Evolutionary conservation across 2,888 invertebrate species (phyloP).

Genomic region (Ichneumon xanthorius): DNA sequence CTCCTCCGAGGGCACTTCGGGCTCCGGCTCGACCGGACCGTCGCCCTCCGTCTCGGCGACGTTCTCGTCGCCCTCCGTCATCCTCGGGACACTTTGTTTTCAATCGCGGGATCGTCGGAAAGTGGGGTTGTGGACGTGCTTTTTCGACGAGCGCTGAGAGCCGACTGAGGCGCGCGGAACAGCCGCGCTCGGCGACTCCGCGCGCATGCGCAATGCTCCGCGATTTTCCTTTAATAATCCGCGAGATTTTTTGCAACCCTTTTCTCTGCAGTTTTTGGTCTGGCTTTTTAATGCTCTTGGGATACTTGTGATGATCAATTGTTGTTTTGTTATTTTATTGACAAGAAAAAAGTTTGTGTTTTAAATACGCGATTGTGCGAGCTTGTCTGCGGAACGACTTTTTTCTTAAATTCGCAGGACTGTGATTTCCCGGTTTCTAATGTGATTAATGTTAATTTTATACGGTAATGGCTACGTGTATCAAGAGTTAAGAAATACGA

Average conservation of each 20-base stretch:
- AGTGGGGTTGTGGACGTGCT: neutral
- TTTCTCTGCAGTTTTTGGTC: too few relatives aligned
- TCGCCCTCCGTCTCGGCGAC: slow-evolving; percentile 44
- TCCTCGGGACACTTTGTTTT: neutral
- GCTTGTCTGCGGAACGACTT: too few relatives aligned
- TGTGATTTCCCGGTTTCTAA: too few relatives aligned
- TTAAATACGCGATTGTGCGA: too few relatives aligned
- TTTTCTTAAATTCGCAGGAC: too few relatives aligned
- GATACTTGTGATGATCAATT: too few relatives aligned
- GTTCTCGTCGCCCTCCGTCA: neutral
- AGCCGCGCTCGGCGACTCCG: neutral
- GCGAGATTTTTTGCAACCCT: too few relatives aligned
- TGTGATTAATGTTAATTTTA: neutral
- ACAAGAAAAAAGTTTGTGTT: too few relatives aligned
- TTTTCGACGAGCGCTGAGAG: neutral
- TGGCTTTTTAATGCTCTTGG: too few relatives aligned
- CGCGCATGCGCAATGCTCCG: too few relatives aligned
- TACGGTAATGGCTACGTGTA: neutral
- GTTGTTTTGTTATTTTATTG: too few relatives aligned
- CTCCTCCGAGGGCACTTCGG: slow-evolving; percentile 76
- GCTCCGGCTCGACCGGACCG: slow-evolving; percentile 8
- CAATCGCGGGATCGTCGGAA: neutral
- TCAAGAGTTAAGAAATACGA: neutral
- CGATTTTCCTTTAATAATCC: too few relatives aligned
- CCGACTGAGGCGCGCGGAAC: neutral